A percentile compares a stretch with the other conserved stretches of the same genome.
Evolutionary conservation across 2,888 invertebrate species (phyloP).

Genomic region (Conus canariensis): DNA sequence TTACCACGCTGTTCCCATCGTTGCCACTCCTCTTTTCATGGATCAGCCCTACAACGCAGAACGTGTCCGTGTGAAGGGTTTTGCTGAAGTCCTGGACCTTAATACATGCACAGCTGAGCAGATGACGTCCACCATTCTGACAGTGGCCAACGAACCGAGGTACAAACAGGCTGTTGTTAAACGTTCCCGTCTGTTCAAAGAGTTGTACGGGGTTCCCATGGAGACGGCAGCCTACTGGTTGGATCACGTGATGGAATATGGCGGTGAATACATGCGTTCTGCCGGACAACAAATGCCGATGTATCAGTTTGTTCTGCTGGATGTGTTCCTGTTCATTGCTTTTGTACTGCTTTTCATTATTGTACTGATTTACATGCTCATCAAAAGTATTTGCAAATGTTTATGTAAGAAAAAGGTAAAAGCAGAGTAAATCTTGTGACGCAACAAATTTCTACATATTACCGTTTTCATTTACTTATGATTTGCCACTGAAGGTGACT

Average conservation of each 20-base stretch:
- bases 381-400: neutral
- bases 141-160: conserved; percentile 20
- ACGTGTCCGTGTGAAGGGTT: conserved; percentile 35
- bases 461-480: too few species aligned
- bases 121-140: conserved; percentile 33
- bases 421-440: neutral
- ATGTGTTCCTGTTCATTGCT: conserved; percentile 50
- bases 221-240: conserved; percentile 63
- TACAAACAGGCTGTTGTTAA: conserved; percentile 41
- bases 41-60: conserved; percentile 54
- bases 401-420: conserved; percentile 22
- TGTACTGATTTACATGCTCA: neutral
- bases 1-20: conserved; percentile 64
- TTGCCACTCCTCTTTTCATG: conserved; percentile 57
- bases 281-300: conserved; percentile 56
- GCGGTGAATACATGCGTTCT: conserved; percentile 60
- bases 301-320: conserved; percentile 61
- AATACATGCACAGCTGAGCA: conserved; percentile 24
- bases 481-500: too few species aligned
- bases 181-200: conserved; percentile 40
- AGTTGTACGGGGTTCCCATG: conserved; percentile 50
- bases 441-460: too few species aligned
- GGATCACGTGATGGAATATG: conserved; percentile 65
- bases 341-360: neutral
- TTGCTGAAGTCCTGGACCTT: conserved; percentile 34